These are phyloP conservation scores for Acromyrmex charruanus DNA, from an alignment of 1,140 invertebrate species.

Conservation along the genomic window DNA sequence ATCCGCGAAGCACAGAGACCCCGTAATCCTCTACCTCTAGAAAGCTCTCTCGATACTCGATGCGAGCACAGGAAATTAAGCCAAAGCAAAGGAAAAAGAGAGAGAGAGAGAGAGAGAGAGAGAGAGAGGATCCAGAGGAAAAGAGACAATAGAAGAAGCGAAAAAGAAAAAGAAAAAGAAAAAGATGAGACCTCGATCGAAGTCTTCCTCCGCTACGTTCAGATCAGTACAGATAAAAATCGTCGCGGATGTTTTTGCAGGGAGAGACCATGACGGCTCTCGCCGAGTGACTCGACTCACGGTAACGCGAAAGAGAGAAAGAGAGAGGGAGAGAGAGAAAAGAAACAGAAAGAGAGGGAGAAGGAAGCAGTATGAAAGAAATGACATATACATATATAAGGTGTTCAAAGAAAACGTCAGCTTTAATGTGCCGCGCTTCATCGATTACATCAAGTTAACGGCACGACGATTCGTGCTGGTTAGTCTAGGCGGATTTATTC, in stretches of 20 bases:
- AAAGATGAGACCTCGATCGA: slow-evolving; percentile 64
- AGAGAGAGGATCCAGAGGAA: neutral
- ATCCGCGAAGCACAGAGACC: slow-evolving; percentile 49
- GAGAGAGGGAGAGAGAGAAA: too few species aligned
- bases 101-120: slow-evolving; percentile 23
- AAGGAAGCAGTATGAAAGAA: slow-evolving; percentile 26
- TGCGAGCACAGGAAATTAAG: slow-evolving; percentile 75
- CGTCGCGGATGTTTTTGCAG: slow-evolving; percentile 78
- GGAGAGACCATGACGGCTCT: slow-evolving; percentile 49
- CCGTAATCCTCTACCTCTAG: slow-evolving; percentile 60
- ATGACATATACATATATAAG: slow-evolving; percentile 44
- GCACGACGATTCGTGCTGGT: neutral
- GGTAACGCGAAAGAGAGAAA: neutral
- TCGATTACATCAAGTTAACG: slow-evolving; percentile 4
- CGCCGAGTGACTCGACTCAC: slow-evolving; percentile 25
- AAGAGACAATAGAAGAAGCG: slow-evolving; percentile 19
- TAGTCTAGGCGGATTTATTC: neutral
- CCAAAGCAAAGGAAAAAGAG: slow-evolving; percentile 61
- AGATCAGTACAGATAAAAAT: slow-evolving; percentile 75
- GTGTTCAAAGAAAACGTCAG: slow-evolving; percentile 50
- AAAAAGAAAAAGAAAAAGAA: slow-evolving; percentile 61
- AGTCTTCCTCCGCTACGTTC: slow-evolving; percentile 66
- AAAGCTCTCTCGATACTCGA: slow-evolving; percentile 71
- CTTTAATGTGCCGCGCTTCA: slow-evolving; percentile 47
- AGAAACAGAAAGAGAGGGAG: neutral